Conservation (phyloP, 2,113 vertebrate genomes). For the Chloropsis hardwickii region DNA sequence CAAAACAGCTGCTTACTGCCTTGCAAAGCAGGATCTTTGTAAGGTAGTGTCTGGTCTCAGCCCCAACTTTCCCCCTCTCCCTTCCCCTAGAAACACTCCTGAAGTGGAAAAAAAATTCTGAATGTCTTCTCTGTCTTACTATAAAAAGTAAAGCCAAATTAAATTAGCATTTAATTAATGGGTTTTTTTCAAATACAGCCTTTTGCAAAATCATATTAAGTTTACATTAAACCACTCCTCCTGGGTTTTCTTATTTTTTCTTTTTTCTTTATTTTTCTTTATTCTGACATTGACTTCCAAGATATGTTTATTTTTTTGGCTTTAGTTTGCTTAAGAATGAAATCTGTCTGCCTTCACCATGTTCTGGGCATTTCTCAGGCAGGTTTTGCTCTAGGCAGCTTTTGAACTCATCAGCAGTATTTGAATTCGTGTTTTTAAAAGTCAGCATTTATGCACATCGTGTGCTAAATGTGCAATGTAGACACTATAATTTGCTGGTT, state of each 20-base stretch:
- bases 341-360: neutral
- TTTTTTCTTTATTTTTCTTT: neutral
- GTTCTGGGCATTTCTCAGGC: neutral
- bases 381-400: neutral
- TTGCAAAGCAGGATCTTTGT: neutral
- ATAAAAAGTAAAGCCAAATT: neutral
- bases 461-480: neutral
- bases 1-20: neutral
- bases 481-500: neutral
- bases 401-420: neutral
- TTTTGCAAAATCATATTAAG: neutral
- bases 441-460: neutral
- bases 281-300: neutral
- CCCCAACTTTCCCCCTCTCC: neutral
- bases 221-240: neutral
- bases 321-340: neutral
- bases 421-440: neutral
- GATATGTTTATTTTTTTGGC: neutral
- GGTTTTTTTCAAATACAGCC: neutral
- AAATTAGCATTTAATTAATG: neutral
- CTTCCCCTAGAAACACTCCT: neutral
- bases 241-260: neutral
- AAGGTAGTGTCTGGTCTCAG: neutral
- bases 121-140: neutral
- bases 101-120: neutral